phyloP scores from a whole-genome alignment of 1,140 invertebrate genomes.

The Neodiprion virginianus region DNA sequence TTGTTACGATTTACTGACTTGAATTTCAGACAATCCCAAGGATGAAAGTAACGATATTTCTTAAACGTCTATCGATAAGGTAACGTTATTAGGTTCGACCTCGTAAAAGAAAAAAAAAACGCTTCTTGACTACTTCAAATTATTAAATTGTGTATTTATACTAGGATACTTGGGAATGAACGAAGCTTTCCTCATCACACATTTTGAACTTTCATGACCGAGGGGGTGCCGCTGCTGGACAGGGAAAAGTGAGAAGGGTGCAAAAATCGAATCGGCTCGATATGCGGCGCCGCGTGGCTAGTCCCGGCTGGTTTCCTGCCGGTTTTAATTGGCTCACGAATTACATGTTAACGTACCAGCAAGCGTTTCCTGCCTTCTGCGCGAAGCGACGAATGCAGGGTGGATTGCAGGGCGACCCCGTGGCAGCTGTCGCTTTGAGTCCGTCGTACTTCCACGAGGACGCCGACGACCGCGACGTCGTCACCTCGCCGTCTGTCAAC shows the following conservation, averaged over 20 bases:
- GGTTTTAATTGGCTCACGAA: slow-evolving; percentile 45
- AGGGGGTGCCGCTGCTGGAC: background rate
- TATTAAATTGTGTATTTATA: no score
- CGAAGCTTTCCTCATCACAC: no score
- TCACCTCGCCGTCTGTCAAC: slow-evolving; percentile 1
- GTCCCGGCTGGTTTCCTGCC: slow-evolving; percentile 37
- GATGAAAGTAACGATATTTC: no score
- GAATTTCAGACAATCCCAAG: no score
- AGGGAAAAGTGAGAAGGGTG: background rate
- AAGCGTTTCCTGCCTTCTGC: slow-evolving; percentile 47
- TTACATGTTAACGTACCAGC: slow-evolving; percentile 42
- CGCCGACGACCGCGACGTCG: background rate
- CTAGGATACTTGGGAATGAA: no score
- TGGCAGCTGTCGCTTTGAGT: background rate
- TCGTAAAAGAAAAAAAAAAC: no score
- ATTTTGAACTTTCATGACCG: no score
- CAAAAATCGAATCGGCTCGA: background rate
- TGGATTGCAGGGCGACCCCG: background rate
- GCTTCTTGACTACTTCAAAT: no score
- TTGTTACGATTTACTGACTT: no score
- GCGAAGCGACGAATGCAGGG: slow-evolving; percentile 42
- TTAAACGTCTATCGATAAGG: no score
- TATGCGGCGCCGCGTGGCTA: background rate
- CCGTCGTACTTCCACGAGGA: background rate
- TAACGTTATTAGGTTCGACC: no score